Base-by-base conservation (phyloP, 2,797 vertebrate species). In the Chaetophractus vellerosus region DNA sequence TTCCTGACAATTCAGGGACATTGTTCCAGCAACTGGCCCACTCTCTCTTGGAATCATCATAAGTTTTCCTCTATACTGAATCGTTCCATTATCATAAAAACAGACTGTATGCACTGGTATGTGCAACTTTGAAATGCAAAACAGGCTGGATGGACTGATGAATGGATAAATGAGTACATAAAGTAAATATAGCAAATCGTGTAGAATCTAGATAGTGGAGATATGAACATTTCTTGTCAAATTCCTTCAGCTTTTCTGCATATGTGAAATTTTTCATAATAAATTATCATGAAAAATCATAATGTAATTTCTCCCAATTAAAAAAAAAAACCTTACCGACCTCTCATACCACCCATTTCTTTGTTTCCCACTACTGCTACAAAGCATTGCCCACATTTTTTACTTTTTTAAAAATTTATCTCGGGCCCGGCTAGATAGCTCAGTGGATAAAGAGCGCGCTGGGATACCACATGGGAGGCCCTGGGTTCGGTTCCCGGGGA, bases 271-370 rank as follows among this genome's bases (percentile, higher is more conserved):
- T 28, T 33, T 87, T 31, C 36, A 33, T 33, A 84, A 41, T 48
- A 68, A 83, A 90, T n/a, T 87, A 38, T 74, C 88, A 85, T 38
- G 68, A 78, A 93, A 52, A 38, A 64, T 52, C 1, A 24, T n/a
- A 82, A 78, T 31, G 15, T 55, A 63, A 75, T 93, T 93, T 79
- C 28, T 52, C 5, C 0, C 1, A 80, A 57, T 11, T 66, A 91
- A 87, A 79, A 9, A 87, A 88, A 55, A 23, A 50, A 24, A 45
- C 10, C 3, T 75, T 8, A 36, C 63, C 12, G 5, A 85, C n/a
- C 36, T 88, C 26, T 31, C 55, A 16, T 26, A 72, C 18, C 4
- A 64, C 24, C 41, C 23, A 82, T 82, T 90, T 55, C 38, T 84
- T 91, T 59, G 15, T 78, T 82, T 68, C 24, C 23, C 12, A n/a